These are phyloP conservation scores for Rhadina sibilatrix DNA, from an alignment of 2,113 vertebrate genomes.

Conservation along the genomic window DNA sequence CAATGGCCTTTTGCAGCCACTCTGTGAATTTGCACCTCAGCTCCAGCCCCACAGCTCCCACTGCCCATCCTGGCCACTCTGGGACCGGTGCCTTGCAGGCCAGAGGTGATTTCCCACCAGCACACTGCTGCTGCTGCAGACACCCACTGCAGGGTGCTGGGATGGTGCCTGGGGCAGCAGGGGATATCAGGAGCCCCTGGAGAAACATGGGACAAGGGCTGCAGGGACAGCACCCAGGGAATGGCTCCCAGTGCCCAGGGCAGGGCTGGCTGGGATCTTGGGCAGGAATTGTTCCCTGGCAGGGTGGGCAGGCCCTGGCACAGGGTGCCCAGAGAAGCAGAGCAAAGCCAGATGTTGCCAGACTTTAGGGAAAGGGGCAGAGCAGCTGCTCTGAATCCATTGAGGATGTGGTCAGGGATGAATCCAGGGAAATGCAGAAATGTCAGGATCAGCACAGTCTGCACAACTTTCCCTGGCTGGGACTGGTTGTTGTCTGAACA, in stretches of 20 bases:
- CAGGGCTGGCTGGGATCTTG: accelerated
- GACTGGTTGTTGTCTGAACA: not conserved
- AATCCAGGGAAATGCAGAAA: not conserved
- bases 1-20: not conserved
- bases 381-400: accelerated
- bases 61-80: not conserved
- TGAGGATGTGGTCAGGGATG: accelerated
- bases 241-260: not conserved
- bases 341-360: not conserved
- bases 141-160: accelerated
- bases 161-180: not conserved
- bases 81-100: too few species aligned
- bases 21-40: accelerated
- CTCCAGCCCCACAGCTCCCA: not conserved
- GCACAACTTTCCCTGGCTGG: not conserved
- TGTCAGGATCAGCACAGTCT: not conserved
- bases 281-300: not conserved
- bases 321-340: not conserved
- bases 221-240: accelerated
- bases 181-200: not conserved
- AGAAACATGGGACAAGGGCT: accelerated
- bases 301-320: not conserved
- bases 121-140: not conserved
- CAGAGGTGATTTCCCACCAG: not conserved
- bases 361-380: not conserved